These are phyloP conservation scores for Pectinophora gossypiella DNA, from an alignment of 1,140 invertebrate species.

Conservation along the genomic window DNA sequence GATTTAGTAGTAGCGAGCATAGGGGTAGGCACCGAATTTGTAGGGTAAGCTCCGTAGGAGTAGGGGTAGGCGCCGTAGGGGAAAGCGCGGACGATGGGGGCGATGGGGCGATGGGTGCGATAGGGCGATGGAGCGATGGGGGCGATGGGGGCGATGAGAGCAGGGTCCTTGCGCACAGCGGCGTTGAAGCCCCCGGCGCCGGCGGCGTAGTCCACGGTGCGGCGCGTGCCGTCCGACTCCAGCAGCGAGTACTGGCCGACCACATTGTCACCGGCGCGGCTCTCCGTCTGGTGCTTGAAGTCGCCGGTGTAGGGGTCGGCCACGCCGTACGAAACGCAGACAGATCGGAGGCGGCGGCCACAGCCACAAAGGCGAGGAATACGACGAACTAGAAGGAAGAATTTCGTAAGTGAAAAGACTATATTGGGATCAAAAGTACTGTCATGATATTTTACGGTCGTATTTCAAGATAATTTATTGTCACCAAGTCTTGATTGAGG, in stretches of 20 bases:
- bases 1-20: slow-evolving; percentile 10
- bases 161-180: slow-evolving; percentile 55
- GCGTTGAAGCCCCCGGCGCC: slow-evolving; percentile 69
- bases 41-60: slow-evolving; percentile 6
- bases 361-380: slow-evolving; percentile 38
- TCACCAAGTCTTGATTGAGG: too few species aligned
- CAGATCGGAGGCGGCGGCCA: slow-evolving; percentile 20
- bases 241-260: slow-evolving; percentile 64
- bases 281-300: slow-evolving; percentile 68
- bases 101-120: not conserved
- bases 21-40: not conserved
- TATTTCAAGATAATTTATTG: too few species aligned
- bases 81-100: not conserved
- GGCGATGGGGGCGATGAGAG: slow-evolving; percentile 27
- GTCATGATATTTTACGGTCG: not conserved
- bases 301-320: slow-evolving; percentile 74
- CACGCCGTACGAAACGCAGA: slow-evolving; percentile 60
- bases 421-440: not conserved
- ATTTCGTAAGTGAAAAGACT: not conserved
- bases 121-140: slow-evolving; percentile 6
- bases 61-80: slow-evolving; percentile 9
- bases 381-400: slow-evolving; percentile 37
- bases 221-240: slow-evolving; percentile 61
- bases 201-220: slow-evolving; percentile 67
- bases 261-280: slow-evolving; percentile 73